A percentile compares a stretch with the other conserved stretches of the same genome.
These are phyloP conservation scores for Aricia artaxerxes DNA, from an alignment of 2,888 invertebrate species.

Conservation along the genomic window DNA sequence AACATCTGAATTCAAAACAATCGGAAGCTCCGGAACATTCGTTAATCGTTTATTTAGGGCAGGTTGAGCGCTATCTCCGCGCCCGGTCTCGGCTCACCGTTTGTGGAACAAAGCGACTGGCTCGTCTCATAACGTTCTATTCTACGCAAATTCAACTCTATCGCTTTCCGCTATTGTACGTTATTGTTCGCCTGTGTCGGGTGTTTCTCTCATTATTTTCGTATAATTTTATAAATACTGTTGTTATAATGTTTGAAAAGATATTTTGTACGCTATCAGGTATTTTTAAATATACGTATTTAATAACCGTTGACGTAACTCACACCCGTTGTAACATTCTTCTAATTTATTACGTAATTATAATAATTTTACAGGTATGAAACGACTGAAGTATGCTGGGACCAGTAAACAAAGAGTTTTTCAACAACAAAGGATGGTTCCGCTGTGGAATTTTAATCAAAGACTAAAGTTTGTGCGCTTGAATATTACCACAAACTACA, in stretches of 20 bases:
- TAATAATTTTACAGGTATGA: conserved; percentile 6
- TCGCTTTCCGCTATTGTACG: conserved; percentile 14
- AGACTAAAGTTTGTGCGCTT: conserved; percentile 29
- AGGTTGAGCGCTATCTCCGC: conserved; percentile 5
- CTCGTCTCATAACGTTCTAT: conserved; percentile 14
- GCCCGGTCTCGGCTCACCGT: neutral
- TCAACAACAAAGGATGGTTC: conserved; percentile 29
- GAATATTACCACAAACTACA: conserved; percentile 22
- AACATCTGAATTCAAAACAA: neutral
- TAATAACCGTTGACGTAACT: neutral
- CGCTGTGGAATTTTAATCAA: conserved; percentile 32
- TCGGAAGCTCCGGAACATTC: neutral
- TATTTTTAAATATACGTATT: neutral
- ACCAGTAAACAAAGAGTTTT: conserved; percentile 33
- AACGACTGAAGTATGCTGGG: conserved; percentile 13
- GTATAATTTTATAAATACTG: neutral
- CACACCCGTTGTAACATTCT: neutral
- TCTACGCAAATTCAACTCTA: conserved; percentile 23
- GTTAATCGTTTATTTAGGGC: conserved; percentile 24
- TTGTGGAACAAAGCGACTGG: conserved; percentile 22
- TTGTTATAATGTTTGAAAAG: no score
- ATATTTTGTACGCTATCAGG: no score
- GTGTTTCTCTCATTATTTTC: neutral
- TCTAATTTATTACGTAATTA: neutral
- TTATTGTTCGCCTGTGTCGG: neutral